Base-by-base conservation (phyloP, 2,888 invertebrate genomes). In the Latrodectus hesperus region DNA sequence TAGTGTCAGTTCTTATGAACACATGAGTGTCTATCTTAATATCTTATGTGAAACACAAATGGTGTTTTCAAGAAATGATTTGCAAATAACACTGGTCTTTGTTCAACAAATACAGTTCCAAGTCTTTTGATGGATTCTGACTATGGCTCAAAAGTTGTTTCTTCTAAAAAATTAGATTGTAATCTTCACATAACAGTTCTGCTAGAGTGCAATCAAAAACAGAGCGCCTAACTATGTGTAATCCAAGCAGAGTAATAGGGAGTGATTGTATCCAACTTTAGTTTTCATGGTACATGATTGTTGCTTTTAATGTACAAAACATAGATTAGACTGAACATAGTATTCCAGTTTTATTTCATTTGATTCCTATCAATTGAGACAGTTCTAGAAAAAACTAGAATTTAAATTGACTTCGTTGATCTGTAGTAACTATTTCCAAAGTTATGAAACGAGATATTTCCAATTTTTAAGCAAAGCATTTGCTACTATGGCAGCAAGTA, bases 291-390 rank as follows among this genome's bases (percentile, higher is more conserved):
- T 6, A 53, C 55, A 22, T 55, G 52, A 3, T 53, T 14, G 14
- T 10, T 51, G 53, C 8, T 17, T 74, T 53, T 22, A 53, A 22
- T 14, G 55, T 55, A 12, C 52, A 17, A 53, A 10, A 53, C 73
- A 55, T 22, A 17, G 22, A 55, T 74, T 74, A 53, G 55, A 4
- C 17, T 74, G 55, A 22, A 53, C 5, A 49, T 74, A 53, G 14
- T 53, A 74, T 53, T 53, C 16, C 17, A 49, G 73, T 17, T 22
- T 53, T 74, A 22, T 74, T 52, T 17, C 17, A 5, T 22, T 74
- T 74, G 17, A 74, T 53, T 74, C 12, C 73, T n/a, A 74, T 53
- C 9, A 74, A 53, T 17, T 74, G 55, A 53, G 53, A 71, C 16
- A 5, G 71, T 49, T 71, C 71, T 71, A 3, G 49, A 71, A 71